phyloP scores from a whole-genome alignment of 2,113 vertebrate species.

The Carassius gibelio region DNA sequence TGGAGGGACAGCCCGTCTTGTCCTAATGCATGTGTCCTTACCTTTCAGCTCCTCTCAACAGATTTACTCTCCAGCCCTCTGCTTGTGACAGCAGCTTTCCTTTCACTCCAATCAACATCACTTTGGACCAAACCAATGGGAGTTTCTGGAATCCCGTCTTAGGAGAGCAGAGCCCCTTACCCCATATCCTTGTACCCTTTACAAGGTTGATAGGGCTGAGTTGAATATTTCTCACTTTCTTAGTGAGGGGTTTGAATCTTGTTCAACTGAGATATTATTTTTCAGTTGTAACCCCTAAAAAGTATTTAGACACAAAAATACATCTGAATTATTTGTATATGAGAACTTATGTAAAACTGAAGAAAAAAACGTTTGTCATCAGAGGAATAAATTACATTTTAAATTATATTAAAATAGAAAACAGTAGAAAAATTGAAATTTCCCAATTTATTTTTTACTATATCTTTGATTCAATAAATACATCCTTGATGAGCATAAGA shows the following conservation, averaged over 20 bases:
- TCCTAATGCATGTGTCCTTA: slow-evolving; percentile 48
- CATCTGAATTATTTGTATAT: no score
- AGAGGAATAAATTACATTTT: no score
- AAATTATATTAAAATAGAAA: no score
- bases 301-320: no score
- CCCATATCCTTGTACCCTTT: not conserved
- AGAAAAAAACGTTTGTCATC: no score
- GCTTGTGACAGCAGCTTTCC: slow-evolving; percentile 51
- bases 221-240: not conserved
- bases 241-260: not conserved
- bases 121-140: slow-evolving; percentile 20
- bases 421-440: no score
- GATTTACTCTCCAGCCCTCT: slow-evolving; percentile 53
- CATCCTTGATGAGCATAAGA: no score
- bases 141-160: slow-evolving; percentile 12
- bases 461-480: no score
- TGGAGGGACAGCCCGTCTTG: slow-evolving; percentile 27
- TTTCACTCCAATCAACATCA: slow-evolving; percentile 28
- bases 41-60: slow-evolving; percentile 39
- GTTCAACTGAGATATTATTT: not conserved
- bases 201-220: not conserved
- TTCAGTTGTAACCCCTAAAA: no score
- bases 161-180: not conserved
- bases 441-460: no score
- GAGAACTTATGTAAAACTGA: no score